A percentile compares a stretch with the other conserved stretches of the same genome.
These are phyloP conservation scores for Caenorhabditis doughertyi DNA, from an alignment of 2,888 invertebrate genomes.

Conservation along the genomic window DNA sequence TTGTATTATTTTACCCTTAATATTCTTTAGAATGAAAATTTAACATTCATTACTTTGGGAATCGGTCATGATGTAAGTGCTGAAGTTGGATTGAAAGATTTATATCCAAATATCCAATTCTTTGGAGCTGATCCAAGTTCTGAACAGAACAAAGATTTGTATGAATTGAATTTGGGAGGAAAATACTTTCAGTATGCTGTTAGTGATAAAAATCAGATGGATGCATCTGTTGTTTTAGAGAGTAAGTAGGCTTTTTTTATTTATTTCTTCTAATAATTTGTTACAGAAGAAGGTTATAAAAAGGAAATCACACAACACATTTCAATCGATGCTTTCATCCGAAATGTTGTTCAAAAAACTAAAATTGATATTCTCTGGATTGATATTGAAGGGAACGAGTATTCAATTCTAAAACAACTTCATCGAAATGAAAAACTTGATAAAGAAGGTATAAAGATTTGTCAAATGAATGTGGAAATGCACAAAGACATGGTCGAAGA, in stretches of 20 bases:
- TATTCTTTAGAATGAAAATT: conserved; percentile 10
- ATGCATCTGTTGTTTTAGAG: conserved; percentile 22
- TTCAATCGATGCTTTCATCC: conserved; percentile 26
- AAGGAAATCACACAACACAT: conserved; percentile 36
- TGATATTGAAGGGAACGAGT: conserved; percentile 49
- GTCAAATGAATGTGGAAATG: conserved; percentile 55
- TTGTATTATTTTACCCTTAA: background rate
- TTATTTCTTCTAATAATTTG: background rate
- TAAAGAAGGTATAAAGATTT: conserved; percentile 19
- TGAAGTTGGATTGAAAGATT: conserved; percentile 26
- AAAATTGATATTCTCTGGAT: conserved; percentile 48
- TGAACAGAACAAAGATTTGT: conserved; percentile 34
- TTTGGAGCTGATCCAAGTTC: conserved; percentile 43
- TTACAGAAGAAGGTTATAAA: conserved; percentile 15
- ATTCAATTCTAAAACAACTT: conserved; percentile 18
- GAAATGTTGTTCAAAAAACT: conserved; percentile 14
- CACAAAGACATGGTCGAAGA: conserved; percentile 28
- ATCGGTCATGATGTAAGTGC: conserved; percentile 40
- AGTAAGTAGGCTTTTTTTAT: conserved; percentile 7
- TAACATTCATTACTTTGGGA: conserved; percentile 39
- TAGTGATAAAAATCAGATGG: conserved; percentile 24
- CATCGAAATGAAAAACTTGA: conserved; percentile 24
- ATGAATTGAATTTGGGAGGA: conserved; percentile 36
- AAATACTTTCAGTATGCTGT: conserved; percentile 42
- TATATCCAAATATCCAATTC: conserved; percentile 38